A percentile compares a stretch with the other conserved stretches of the same genome.
phyloP scores from a whole-genome alignment of 1,140 invertebrate genomes.

The Aphelenchoides besseyi region DNA sequence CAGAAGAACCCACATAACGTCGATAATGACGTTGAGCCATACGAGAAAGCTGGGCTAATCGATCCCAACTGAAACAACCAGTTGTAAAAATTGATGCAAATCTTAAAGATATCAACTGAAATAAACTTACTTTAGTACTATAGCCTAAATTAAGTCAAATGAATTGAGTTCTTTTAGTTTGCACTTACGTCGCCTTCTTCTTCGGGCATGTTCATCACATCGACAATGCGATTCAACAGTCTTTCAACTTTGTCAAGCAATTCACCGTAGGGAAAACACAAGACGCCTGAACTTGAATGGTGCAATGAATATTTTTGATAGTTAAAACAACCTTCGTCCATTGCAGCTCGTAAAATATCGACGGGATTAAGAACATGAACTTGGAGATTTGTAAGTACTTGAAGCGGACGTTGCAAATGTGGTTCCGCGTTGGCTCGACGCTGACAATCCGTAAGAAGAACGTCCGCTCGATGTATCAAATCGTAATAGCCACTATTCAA shows the following conservation, averaged over 20 bases:
- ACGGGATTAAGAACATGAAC: constrained; percentile 62
- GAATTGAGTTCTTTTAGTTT: too few relatives aligned
- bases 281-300: constrained; percentile 42
- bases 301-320: background rate
- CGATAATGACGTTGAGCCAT: constrained; percentile 55
- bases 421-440: constrained; percentile 45
- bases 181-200: constrained; percentile 39
- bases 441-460: constrained; percentile 53
- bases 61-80: constrained; percentile 46
- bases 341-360: constrained; percentile 56
- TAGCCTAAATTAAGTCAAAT: constrained; percentile 3
- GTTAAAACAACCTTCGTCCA: constrained; percentile 55
- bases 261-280: constrained; percentile 60
- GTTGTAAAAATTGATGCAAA: too few relatives aligned
- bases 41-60: constrained; percentile 46
- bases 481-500: constrained; percentile 56
- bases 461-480: constrained; percentile 55
- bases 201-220: constrained; percentile 37
- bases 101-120: background rate
- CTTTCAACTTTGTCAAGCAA: constrained; percentile 53
- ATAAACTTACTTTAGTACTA: too few relatives aligned
- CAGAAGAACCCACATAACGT: too few relatives aligned
- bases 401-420: constrained; percentile 35
- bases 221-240: constrained; percentile 49
- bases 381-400: constrained; percentile 56